Evolutionary conservation across 2,888 invertebrate genomes (phyloP).

Genomic region (Metellina segmentata): DNA sequence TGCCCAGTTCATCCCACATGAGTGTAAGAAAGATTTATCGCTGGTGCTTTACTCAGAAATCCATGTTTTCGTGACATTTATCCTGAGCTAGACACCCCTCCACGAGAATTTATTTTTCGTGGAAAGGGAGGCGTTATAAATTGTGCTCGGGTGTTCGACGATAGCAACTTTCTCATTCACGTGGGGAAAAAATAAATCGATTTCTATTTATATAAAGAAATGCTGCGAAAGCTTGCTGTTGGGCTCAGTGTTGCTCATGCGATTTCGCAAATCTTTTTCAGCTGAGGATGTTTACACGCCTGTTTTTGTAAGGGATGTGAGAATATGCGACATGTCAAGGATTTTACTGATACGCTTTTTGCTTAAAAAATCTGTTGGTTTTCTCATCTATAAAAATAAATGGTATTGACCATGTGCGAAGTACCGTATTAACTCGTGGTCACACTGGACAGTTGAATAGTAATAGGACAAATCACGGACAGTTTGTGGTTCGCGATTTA

Average conservation of each 20-base stretch:
- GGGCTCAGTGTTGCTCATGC: background rate
- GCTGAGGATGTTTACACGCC: background rate
- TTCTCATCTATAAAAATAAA: too few species aligned
- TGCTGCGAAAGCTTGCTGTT: background rate
- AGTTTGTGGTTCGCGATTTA: too few species aligned
- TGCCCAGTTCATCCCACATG: background rate
- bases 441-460: too few species aligned
- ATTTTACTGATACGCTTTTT: background rate
- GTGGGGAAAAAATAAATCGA: background rate
- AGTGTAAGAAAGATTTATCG: background rate
- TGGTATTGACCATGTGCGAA: too few species aligned
- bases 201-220: background rate
- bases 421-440: too few species aligned
- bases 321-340: background rate
- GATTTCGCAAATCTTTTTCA: background rate
- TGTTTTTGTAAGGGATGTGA: too few species aligned
- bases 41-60: background rate
- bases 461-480: too few species aligned
- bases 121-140: background rate
- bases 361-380: background rate
- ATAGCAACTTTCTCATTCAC: background rate
- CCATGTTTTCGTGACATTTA: constrained; percentile 1
- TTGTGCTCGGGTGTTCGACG: background rate
- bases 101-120: background rate
- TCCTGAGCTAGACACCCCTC: background rate